Evolutionary conservation across 2,797 vertebrate species (phyloP).

Genomic region (Diplodus sargus): DNA sequence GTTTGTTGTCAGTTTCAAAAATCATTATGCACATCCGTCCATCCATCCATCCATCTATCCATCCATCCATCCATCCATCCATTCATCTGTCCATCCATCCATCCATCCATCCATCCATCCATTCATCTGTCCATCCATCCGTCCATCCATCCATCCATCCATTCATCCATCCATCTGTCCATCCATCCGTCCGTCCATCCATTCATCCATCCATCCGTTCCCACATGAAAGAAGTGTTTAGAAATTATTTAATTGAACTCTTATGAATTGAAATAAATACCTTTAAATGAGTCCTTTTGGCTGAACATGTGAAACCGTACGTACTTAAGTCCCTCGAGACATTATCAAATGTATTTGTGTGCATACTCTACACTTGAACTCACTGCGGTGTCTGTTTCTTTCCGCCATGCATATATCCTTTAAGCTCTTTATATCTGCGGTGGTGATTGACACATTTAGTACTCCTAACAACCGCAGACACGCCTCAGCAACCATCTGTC

Average conservation of each 20-base stretch:
- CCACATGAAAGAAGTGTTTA: slow-evolving; percentile 2
- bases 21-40: slow-evolving; percentile 34
- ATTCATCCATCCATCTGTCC: too few species aligned
- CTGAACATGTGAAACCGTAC: slow-evolving; percentile 6
- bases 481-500: slow-evolving; percentile 76
- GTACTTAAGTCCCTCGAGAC: background rate
- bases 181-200: too few species aligned
- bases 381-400: slow-evolving; percentile 29
- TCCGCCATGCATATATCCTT: slow-evolving; percentile 45
- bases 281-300: background rate
- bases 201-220: background rate
- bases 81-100: too few species aligned
- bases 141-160: too few species aligned
- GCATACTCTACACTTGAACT: slow-evolving; percentile 11
- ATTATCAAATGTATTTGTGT: slow-evolving; percentile 18
- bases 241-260: background rate
- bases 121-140: too few species aligned
- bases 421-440: slow-evolving; percentile 70
- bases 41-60: too few species aligned
- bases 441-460: slow-evolving; percentile 75
- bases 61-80: too few species aligned
- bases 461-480: slow-evolving; percentile 67
- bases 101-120: too few species aligned
- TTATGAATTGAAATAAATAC: slow-evolving; percentile 13
- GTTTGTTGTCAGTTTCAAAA: slow-evolving; percentile 18